Base-by-base conservation (phyloP, 2,888 invertebrate genomes). In the Drosophila anomelani region DNA sequence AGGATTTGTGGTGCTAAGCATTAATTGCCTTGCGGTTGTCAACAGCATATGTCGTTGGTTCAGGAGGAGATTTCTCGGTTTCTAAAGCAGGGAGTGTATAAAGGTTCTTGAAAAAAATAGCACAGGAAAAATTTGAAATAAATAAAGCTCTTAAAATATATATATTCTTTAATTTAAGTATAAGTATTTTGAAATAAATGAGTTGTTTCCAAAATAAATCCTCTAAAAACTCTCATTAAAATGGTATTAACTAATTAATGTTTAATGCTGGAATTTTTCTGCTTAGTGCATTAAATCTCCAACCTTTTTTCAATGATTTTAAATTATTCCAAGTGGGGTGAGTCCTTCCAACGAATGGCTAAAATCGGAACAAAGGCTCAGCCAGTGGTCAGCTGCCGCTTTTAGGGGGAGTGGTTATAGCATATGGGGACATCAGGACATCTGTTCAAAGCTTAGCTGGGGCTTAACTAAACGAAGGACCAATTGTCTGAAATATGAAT, bases 11-110 rank as follows among this genome's bases (percentile, higher is more conserved):
- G 81, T 79, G 77, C 75, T 77, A 77, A 73, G 85, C 88, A 80
- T 86, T 88, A 86, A 86, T 86, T 86, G 87, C 84, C 88, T 80
- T 86, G 88, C 61, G 85, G 85, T 78, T 81, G 78, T 79, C 79
- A 79, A 71, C 76, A 81, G 62, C 64, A 58, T 70, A 70, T 70
- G 70, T 56, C 41, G 53, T 56, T 3, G 53, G 67, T 32, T 51
- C 26, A n/a, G 20, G 53, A 32, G 44, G 10, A 39, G 39, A 41
- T 53, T 43, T 41, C 32, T 32, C 41, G 41, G 10, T 29, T 62
- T 56, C 26, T 15, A 34, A 13, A 29, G 20, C 15, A 15, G 5
- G 0, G 12, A 10, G 12, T n/a, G 10, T 20, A 12, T 12, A 34
- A 20, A 20, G 13, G 20, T 20, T 58, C 9, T 29, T 29, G 0